Evolutionary conservation across 2,113 vertebrate species (phyloP), one percentile per base, ranked within the genome.

Genomic region (Nymphicus hollandicus): DNA sequence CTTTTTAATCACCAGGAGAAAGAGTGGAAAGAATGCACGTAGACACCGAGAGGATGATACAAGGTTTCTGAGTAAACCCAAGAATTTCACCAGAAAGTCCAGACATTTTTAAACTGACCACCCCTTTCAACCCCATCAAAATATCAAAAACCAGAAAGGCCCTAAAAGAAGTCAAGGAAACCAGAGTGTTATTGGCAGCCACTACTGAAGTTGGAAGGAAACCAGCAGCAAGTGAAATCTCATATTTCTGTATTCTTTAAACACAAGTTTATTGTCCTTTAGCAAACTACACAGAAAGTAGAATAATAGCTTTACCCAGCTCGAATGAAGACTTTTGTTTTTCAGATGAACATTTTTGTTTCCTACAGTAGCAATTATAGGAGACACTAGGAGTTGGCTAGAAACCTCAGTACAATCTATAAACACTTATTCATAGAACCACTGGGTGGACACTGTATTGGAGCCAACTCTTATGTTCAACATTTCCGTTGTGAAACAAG

Each of bases 281-380:
- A 96, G 95, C 80, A 96, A 97, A 94, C 86, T 96, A 77, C 91
- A 95, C 93, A 96, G 76, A 95, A 97, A 97, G 44, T 43, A 79
- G 91, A 95, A 92, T 91, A 98, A 88, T 41, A 94, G 88, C 81
- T 96, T 93, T 97, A 86, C 58, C 92, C 88, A 89, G 93, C 82
- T 89, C 78, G 97, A 96, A 97, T 96, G 83, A 96, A 89, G 94
- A 96, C 86, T 96, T 96, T 94, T 90, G 79, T 80, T 95, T 97
- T 94, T 95, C 95, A 96, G 94, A 97, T 6, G 47, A 97, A 95
- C 91, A 94, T 98, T 97, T 98, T 97, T 97, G 97, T 98, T 98
- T 98, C 97, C 98, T 97, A 98, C 97, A 97, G 96, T 98, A 98
- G 97, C 98, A 98, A 98, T 97, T 98, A 98, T 96, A 98, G 97